Percentiles rank a stretch among this genome's conserved stretches.
Conservation (phyloP, 2,888 invertebrate genomes). For the Timandra comae region DNA sequence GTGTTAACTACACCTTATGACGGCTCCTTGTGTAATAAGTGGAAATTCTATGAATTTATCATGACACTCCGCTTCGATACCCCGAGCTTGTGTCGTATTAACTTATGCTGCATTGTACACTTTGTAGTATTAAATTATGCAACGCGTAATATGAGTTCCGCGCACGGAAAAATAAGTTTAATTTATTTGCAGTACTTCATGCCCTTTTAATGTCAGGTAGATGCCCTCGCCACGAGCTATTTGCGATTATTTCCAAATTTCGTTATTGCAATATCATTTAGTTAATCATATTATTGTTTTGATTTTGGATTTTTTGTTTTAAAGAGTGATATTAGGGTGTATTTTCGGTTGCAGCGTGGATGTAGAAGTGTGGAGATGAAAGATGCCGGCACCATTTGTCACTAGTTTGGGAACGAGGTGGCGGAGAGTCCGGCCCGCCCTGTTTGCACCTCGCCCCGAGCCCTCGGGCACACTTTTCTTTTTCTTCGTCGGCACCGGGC, state of each 20-base stretch:
- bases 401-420: slow-evolving; percentile 70
- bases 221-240: slow-evolving; percentile 53
- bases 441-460: slow-evolving; percentile 55
- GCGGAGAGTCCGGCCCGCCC: slow-evolving; percentile 62
- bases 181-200: slow-evolving; percentile 42
- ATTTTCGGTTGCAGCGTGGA: slow-evolving; percentile 27
- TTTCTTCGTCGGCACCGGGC: slow-evolving; percentile 31
- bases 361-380: slow-evolving; percentile 55
- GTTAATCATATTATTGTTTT: slow-evolving; percentile 40
- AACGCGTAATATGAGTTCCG: slow-evolving; percentile 4
- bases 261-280: slow-evolving; percentile 67
- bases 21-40: slow-evolving; percentile 28
- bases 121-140: slow-evolving; percentile 15
- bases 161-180: slow-evolving; percentile 26
- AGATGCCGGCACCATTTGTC: slow-evolving; percentile 73
- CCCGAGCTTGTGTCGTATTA: slow-evolving; percentile 3
- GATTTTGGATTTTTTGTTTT: slow-evolving; percentile 25
- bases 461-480: slow-evolving; percentile 32
- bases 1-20: slow-evolving; percentile 31
- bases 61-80: slow-evolving; percentile 24
- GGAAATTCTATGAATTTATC: slow-evolving; percentile 38
- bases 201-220: slow-evolving; percentile 52
- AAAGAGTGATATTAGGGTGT: slow-evolving; percentile 26
- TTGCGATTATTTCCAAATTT: slow-evolving; percentile 72
- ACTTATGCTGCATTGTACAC: slow-evolving; percentile 6